Percentiles rank a stretch among this genome's conserved stretches.
phyloP scores from a whole-genome alignment of 2,113 vertebrate species.

The Aix galericulata region DNA sequence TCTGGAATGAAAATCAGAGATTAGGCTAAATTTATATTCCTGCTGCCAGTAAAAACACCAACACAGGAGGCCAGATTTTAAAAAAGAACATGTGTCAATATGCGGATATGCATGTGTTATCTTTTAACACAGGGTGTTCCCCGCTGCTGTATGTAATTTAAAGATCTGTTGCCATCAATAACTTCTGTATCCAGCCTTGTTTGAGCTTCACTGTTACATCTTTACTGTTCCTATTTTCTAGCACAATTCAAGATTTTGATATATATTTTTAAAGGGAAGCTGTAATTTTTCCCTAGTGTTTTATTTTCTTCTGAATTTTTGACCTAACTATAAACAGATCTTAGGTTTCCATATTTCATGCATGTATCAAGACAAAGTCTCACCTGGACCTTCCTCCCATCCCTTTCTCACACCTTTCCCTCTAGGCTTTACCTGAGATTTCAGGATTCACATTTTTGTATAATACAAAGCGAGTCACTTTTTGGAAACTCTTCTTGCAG shows the following conservation, averaged over 20 bases:
- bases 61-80: constrained; percentile 26
- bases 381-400: neutral
- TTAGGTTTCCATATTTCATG: neutral
- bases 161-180: constrained; percentile 31
- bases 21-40: constrained; percentile 39
- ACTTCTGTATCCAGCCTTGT: neutral
- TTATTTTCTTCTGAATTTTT: constrained; percentile 22
- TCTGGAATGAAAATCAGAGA: constrained; percentile 50
- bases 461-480: neutral
- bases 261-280: neutral
- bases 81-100: constrained; percentile 43
- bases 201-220: neutral
- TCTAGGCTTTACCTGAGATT: neutral
- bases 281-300: neutral
- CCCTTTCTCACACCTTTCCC: neutral
- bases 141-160: neutral
- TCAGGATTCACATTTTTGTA: neutral
- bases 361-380: neutral
- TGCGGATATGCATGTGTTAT: neutral
- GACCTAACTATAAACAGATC: constrained; percentile 10
- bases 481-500: neutral
- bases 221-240: constrained; percentile 17
- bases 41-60: constrained; percentile 46
- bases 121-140: constrained; percentile 18
- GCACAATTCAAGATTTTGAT: neutral